Base-by-base conservation (phyloP, 2,113 vertebrate genomes). In the Gymnarchus niloticus region DNA sequence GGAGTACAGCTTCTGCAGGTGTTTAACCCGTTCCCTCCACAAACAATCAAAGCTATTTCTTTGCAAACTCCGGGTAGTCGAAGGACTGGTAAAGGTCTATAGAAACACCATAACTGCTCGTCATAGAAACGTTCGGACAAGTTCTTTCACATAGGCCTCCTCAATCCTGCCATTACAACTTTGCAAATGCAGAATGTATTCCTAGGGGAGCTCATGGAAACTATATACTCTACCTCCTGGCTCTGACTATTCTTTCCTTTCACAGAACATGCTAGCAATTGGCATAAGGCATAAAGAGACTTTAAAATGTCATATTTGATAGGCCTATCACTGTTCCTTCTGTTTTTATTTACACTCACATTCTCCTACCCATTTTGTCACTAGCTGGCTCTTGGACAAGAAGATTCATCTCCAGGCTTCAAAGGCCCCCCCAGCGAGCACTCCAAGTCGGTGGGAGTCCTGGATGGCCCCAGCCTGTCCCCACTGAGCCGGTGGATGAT, bases 401-500 rank as follows among this genome's bases (percentile, higher is more conserved):
- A 95, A 91, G 93, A 94, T 6, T 91, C 88, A 61, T 89, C 92
- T 10, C 83, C 90, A 3, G 90, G 88, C 88, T 84, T 92, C 81
- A 94, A 93, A 88, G 90, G 91, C 86, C 89, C 93, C 12, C 87
- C 92, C 33, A 91, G 89, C 3, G 92, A 92, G 87, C 90, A 92
- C 12, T 89, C 93, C 48, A 94, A 94, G 91, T 92, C 92, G 1
- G 86, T 94, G 88, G 94, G 94, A 19, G 91, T 95, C 59, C 85
- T 95, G 87, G 90, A 91, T 1, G 89, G 93, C 10, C 95, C 94
- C 90, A 87, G 92, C 1, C 84, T 93, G 25, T 95, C 95, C 3
- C 94, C 95, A 2, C 90, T 96, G 88, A 94, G 94, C 85, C 95
- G 94, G 73, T 96, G 94, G 95, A 94, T 95, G 90, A 90, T 94